Percentiles rank a stretch among this genome's conserved stretches.
Conservation (phyloP, 2,113 vertebrate species). For the Mormoops blainvillei region DNA sequence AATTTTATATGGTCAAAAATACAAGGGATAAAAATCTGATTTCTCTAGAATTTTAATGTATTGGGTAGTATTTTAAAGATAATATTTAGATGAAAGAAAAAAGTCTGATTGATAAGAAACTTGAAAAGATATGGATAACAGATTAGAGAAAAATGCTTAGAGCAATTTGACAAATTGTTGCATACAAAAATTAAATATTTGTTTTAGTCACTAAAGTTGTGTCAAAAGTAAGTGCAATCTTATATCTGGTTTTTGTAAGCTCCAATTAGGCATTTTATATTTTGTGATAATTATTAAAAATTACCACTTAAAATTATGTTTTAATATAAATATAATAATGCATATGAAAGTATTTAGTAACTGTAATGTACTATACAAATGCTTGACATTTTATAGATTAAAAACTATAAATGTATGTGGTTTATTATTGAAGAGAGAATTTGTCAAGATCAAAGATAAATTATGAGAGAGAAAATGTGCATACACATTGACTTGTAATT, state of each 20-base stretch:
- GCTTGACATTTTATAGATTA: background rate
- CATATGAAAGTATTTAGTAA: background rate
- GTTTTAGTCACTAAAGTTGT: slow-evolving; percentile 60
- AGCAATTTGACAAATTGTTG: slow-evolving; percentile 72
- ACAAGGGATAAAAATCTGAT: too few species aligned
- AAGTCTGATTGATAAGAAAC: slow-evolving; percentile 64
- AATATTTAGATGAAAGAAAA: background rate
- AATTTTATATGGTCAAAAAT: too few species aligned
- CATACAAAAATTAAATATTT: slow-evolving; percentile 64
- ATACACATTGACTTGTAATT: background rate
- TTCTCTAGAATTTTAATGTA: background rate
- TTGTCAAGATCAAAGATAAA: background rate
- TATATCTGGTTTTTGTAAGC: slow-evolving; percentile 3
- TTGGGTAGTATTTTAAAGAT: slow-evolving; percentile 23
- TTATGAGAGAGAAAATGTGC: background rate
- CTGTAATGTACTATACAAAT: background rate
- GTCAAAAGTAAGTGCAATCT: slow-evolving; percentile 11
- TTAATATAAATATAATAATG: slow-evolving; percentile 37
- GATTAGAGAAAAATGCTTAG: slow-evolving; percentile 68
- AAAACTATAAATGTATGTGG: background rate
- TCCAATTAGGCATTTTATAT: background rate
- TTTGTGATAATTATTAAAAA: background rate
- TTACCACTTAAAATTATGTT: background rate
- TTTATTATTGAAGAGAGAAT: background rate
- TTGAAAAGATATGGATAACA: slow-evolving; percentile 56